Evolutionary conservation across 92 coral and sea anemone genomes (phyloP).

Genomic region (Virgularia gustaviana): DNA sequence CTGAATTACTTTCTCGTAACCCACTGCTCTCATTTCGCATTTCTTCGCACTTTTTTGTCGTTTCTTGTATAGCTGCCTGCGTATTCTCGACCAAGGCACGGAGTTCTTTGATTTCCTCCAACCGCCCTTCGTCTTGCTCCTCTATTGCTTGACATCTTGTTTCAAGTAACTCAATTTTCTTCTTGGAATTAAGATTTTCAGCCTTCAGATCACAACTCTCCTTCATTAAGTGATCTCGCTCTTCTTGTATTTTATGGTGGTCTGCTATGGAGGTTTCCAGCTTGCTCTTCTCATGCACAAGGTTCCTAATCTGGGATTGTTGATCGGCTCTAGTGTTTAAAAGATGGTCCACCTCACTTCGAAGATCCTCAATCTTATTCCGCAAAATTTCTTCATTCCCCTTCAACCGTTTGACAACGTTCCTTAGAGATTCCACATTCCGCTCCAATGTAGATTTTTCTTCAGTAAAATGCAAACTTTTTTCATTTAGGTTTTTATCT

Average conservation of each 20-base stretch:
- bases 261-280: background rate
- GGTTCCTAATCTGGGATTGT: conserved; percentile 18
- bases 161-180: background rate
- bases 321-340: conserved; percentile 21
- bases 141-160: background rate
- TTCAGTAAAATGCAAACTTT: conserved; percentile 21
- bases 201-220: background rate
- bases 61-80: background rate
- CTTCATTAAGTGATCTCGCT: background rate
- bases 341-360: conserved; percentile 10
- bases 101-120: background rate
- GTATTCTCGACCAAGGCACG: background rate
- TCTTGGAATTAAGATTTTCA: background rate
- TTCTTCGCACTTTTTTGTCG: background rate
- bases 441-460: conserved; percentile 30
- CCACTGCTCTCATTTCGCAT: conserved; percentile 1
- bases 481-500: conserved; percentile 34
- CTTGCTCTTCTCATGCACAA: conserved; percentile 7
- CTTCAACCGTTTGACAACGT: conserved; percentile 17
- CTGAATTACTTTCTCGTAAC: background rate
- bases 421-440: conserved; percentile 14
- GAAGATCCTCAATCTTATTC: conserved; percentile 28
- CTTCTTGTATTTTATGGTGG: background rate
- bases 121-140: background rate
- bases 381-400: conserved; percentile 27